A percentile compares a stretch with the other conserved stretches of the same genome.
Evolutionary conservation across 2,113 vertebrate species (phyloP).

Genomic region (Indicator maculatus): DNA sequence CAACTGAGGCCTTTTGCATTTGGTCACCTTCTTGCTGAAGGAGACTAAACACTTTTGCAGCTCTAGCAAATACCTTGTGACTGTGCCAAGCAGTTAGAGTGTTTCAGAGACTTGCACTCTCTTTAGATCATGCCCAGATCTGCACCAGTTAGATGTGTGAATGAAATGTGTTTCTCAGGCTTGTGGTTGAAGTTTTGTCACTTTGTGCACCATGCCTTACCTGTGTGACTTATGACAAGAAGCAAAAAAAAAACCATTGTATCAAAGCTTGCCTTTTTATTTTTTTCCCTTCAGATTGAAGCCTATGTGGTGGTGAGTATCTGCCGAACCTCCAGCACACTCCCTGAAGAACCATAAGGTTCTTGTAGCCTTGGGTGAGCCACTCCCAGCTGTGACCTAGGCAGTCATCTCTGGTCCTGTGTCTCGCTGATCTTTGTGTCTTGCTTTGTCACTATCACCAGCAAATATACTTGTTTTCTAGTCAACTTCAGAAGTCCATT

Average conservation of each 20-base stretch:
- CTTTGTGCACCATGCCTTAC: background rate
- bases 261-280: background rate
- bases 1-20: background rate
- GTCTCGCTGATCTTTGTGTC: background rate
- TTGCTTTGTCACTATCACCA: background rate
- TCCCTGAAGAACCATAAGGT: background rate
- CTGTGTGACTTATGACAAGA: background rate
- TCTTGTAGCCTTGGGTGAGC: background rate
- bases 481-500: slow-evolving; percentile 6
- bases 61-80: background rate
- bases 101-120: background rate
- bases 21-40: background rate
- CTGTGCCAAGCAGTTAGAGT: background rate
- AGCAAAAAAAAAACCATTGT: background rate
- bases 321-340: background rate
- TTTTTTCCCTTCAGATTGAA: slow-evolving; percentile 82
- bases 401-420: background rate
- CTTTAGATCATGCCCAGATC: background rate
- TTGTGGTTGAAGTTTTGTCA: background rate
- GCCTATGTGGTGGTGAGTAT: slow-evolving; percentile 92
- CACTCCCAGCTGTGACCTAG: background rate
- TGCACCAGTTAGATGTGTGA: background rate
- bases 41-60: background rate
- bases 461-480: background rate
- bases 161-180: background rate